Conservation (phyloP, 2,888 invertebrate species). For the Eugnorisma glareosa region DNA sequence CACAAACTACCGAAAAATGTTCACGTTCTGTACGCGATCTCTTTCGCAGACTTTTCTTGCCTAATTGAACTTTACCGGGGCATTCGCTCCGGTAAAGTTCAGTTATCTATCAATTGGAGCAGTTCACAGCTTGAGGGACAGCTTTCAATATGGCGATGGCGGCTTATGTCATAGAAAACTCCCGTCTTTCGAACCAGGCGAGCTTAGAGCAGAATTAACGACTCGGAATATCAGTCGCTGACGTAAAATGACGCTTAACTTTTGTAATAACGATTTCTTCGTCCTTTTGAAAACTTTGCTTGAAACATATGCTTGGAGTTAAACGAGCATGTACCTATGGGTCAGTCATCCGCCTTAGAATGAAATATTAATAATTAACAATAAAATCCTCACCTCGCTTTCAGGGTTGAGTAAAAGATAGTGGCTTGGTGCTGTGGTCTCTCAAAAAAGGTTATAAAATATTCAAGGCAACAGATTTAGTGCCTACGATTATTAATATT, state of each 20-base stretch:
- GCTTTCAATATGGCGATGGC: conserved; percentile 7
- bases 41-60: neutral
- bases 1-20: neutral
- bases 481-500: neutral
- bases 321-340: neutral
- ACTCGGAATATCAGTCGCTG: conserved; percentile 9
- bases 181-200: neutral
- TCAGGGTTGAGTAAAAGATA: neutral
- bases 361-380: neutral
- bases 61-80: too few species aligned
- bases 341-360: neutral
- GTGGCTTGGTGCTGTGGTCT: neutral
- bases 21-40: neutral
- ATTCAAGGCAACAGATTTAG: neutral
- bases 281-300: conserved; percentile 10
- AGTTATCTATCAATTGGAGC: neutral
- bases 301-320: neutral
- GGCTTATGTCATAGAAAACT: neutral
- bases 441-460: neutral
- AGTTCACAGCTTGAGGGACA: conserved; percentile 4
- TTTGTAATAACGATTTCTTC: neutral
- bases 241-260: conserved; percentile 1
- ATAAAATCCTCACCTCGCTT: neutral
- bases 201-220: conserved; percentile 17
- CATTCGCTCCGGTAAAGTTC: neutral